Base-by-base conservation (phyloP, 2,797 vertebrate genomes). In the Diplodus puntazzo region DNA sequence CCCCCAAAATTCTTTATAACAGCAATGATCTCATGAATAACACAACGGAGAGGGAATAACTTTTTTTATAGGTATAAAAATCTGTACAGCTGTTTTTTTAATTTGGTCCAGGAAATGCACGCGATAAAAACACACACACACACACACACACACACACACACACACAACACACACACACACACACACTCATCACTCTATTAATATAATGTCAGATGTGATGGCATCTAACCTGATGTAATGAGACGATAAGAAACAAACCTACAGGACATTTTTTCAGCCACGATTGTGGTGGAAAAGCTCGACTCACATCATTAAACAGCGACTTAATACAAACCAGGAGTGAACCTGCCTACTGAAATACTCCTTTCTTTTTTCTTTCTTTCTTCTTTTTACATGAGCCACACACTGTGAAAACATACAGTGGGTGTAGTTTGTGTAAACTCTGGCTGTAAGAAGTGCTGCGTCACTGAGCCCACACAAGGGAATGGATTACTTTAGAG, bases 401-500 rank as follows among this genome's bases (percentile, higher is more conserved):
- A 84, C 73, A 59, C 64, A 55, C 46, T 72, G 16, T 81, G 75
- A 87, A 79, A 88, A 80, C 61, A 75, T 27, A 11, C 30, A 18
- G 90, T 86, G 83, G 88, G 84, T 11, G 86, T 73, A 75, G 53
- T 83, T 62, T 69, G 71, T 72, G 21, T 76, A 46, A 77, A 69
- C 46, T 70, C 30, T 74, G 74, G 64, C 77, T 17, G 70, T 65
- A 76, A 34, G 30, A 59, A 59, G 39, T 84, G 85, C 82, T 84
- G 74, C 83, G 87, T 88, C 90, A 90, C 50, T 11, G 25, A 54
- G 43, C 81, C 82, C 69, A 88, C 89, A 59, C 58, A 67, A 57
- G 21, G 10, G 61, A 23, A 58, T 9, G 21, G 10, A 54, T 27
- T 14, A 54, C 25, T 34, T 52, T 10, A 48, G 59, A 25, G 57